phyloP scores from a whole-genome alignment of 2,888 invertebrate species.

The Netelia inedita region DNA sequence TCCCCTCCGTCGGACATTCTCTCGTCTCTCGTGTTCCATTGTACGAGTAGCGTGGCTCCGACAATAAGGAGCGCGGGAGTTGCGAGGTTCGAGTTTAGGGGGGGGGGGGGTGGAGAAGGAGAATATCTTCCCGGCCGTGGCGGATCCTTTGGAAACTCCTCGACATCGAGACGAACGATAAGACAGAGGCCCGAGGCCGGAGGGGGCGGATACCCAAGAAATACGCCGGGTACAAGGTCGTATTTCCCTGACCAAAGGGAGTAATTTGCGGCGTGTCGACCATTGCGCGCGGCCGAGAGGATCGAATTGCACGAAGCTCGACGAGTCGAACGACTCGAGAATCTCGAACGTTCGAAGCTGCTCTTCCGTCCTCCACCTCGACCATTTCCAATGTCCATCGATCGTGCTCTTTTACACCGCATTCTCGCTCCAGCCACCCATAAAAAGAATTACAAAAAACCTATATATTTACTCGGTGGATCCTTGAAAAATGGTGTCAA shows the following conservation, averaged over 20 bases:
- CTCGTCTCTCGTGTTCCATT: neutral
- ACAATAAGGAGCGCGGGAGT: constrained; percentile 1
- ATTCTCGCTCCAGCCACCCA: no score
- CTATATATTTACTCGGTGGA: no score
- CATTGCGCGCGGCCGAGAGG: neutral
- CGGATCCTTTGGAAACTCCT: constrained; percentile 26
- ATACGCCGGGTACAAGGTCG: constrained; percentile 35
- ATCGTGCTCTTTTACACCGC: no score
- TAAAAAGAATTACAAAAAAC: no score
- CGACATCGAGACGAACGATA: constrained; percentile 15
- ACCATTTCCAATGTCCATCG: no score
- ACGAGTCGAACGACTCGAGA: neutral
- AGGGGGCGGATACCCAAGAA: constrained; percentile 32
- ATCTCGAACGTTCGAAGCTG: neutral
- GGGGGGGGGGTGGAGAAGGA: no score
- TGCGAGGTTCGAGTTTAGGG: no score
- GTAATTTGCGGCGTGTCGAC: constrained; percentile 55
- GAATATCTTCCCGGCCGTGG: constrained; percentile 24
- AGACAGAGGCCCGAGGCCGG: neutral
- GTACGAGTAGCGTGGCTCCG: neutral
- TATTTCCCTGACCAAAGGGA: constrained; percentile 15
- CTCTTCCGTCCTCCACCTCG: no score
- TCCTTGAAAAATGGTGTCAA: no score
- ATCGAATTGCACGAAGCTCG: constrained; percentile 34
- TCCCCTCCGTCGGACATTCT: constrained; percentile 35